Evolutionary conservation across 2,888 invertebrate species (phyloP).

Genomic region (Agrochola circellaris): DNA sequence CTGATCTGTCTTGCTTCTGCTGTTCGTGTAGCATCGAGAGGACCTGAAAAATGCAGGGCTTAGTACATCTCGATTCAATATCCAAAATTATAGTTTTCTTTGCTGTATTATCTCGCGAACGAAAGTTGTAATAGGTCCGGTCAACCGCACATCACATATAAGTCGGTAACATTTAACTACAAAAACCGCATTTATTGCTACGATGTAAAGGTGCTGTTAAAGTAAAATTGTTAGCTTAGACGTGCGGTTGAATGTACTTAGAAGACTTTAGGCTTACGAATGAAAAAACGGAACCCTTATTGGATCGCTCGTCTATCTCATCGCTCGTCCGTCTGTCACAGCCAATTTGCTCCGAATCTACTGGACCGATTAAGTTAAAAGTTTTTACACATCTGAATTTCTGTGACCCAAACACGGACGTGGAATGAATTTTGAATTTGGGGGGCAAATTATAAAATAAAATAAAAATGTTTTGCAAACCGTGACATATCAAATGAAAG

Average conservation of each 20-base stretch:
- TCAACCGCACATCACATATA: neutral
- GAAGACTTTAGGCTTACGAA: neutral
- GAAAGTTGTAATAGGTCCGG: neutral
- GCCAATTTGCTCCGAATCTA: too few relatives aligned
- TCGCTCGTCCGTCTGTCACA: too few relatives aligned
- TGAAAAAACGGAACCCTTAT: too few relatives aligned
- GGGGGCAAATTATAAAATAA: too few relatives aligned
- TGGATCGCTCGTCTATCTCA: too few relatives aligned
- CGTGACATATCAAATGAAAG: too few relatives aligned
- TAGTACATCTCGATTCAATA: neutral
- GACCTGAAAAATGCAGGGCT: slow-evolving; percentile 74
- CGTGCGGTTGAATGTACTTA: neutral
- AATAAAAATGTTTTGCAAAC: too few relatives aligned
- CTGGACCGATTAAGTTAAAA: too few relatives aligned
- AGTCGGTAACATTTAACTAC: neutral
- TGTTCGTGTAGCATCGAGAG: slow-evolving; percentile 91
- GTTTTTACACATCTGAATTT: too few relatives aligned
- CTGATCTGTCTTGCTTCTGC: slow-evolving; percentile 93
- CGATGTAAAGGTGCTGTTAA: neutral
- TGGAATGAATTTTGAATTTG: too few relatives aligned
- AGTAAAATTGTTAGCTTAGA: neutral
- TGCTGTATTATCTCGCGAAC: neutral
- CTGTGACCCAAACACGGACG: too few relatives aligned
- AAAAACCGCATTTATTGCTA: neutral
- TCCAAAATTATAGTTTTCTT: too few relatives aligned